Evolutionary conservation across 2,113 vertebrate genomes (phyloP).

Genomic region (Oostethus manadensis): DNA sequence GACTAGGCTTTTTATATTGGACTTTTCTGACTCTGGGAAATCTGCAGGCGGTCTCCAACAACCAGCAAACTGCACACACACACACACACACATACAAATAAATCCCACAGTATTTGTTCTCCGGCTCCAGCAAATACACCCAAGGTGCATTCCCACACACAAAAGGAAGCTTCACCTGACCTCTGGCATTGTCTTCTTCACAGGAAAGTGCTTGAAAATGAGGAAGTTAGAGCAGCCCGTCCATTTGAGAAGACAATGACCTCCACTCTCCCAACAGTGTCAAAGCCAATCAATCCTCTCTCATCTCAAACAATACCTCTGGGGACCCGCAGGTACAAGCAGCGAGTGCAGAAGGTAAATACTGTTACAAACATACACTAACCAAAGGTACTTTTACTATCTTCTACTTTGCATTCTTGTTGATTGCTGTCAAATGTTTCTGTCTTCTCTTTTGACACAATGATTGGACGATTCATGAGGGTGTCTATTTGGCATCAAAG

Average conservation of each 20-base stretch:
- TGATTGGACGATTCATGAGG: background rate
- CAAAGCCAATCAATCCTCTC: conserved; percentile 45
- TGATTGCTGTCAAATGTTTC: background rate
- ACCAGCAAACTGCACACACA: conserved; percentile 30
- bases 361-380: conserved; percentile 8
- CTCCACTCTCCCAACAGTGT: conserved; percentile 27
- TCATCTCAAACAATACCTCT: conserved; percentile 37
- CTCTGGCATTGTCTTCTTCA: conserved; percentile 20
- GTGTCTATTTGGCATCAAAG: background rate
- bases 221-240: conserved; percentile 34
- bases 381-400: conserved; percentile 9
- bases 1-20: conserved; percentile 31
- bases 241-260: conserved; percentile 24
- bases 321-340: conserved; percentile 31
- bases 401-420: no score
- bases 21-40: conserved; percentile 52
- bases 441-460: no score
- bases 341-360: background rate
- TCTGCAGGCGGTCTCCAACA: conserved; percentile 55
- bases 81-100: conserved; percentile 10
- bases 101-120: conserved; percentile 33
- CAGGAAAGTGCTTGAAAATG: conserved; percentile 41
- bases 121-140: conserved; percentile 11
- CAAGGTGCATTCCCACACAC: conserved; percentile 6
- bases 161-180: conserved; percentile 20